phyloP scores from a whole-genome alignment of 2,888 invertebrate species.

The Calameuta filiformis region DNA sequence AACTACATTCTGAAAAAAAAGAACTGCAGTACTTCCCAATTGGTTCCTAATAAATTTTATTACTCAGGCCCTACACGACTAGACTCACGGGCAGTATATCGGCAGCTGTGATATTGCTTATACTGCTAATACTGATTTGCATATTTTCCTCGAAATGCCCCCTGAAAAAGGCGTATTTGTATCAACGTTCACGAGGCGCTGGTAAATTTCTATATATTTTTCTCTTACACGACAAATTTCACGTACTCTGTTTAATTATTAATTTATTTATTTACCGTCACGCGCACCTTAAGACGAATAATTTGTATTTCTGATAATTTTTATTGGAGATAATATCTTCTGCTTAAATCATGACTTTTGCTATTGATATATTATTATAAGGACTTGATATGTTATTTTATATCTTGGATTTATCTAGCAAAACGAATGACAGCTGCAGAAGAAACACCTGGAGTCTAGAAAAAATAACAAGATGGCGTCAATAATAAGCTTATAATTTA shows the following conservation, averaged over 20 bases:
- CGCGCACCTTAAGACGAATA: too few relatives aligned
- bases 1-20: not conserved
- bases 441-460: not conserved
- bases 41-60: not conserved
- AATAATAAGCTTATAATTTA: not conserved
- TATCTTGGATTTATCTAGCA: not conserved
- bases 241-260: not conserved
- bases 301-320: not conserved
- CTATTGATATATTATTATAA: not conserved
- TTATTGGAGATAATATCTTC: not conserved
- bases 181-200: not conserved
- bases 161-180: conserved; percentile 14
- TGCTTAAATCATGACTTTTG: not conserved
- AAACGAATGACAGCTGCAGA: not conserved
- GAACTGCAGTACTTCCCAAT: not conserved
- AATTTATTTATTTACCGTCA: not conserved
- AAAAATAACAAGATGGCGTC: not conserved
- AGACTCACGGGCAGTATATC: conserved; percentile 21
- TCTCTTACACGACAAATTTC: not conserved
- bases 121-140: conserved; percentile 23
- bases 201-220: not conserved
- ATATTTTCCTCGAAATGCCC: conserved; percentile 31
- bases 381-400: not conserved
- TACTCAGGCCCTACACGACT: conserved; percentile 13
- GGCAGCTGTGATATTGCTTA: conserved; percentile 14